Evolutionary conservation across 2,888 invertebrate genomes (phyloP).

Genomic region (Chironomus riparius): DNA sequence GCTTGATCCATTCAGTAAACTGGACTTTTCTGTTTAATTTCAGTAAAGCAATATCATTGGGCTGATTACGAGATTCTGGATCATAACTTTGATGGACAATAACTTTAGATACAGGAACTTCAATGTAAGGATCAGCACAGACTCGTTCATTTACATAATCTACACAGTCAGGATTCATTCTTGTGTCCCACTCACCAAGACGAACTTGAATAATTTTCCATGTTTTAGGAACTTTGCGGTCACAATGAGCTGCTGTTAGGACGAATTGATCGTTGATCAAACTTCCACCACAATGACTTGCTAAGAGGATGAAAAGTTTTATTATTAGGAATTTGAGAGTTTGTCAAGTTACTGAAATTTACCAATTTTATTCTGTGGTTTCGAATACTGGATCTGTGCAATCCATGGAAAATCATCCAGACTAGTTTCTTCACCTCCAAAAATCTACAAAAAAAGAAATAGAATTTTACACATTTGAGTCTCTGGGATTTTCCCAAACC

Average conservation of each 20-base stretch:
- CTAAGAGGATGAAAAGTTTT: too few species aligned
- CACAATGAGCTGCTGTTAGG: slow-evolving; percentile 16
- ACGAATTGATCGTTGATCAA: too few species aligned
- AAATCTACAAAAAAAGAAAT: not conserved
- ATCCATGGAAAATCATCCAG: not conserved
- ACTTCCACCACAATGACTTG: not conserved
- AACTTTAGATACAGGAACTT: slow-evolving; percentile 52
- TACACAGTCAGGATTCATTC: slow-evolving; percentile 52
- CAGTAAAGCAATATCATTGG: slow-evolving; percentile 63
- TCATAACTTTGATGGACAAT: slow-evolving; percentile 58
- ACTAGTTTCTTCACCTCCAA: not conserved
- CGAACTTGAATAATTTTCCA: slow-evolving; percentile 49
- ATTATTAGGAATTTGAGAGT: too few species aligned
- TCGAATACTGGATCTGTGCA: not conserved
- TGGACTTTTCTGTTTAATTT: slow-evolving; percentile 48
- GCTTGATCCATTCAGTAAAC: slow-evolving; percentile 50
- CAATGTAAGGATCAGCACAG: slow-evolving; percentile 52
- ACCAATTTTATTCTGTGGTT: not conserved
- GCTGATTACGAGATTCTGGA: slow-evolving; percentile 49
- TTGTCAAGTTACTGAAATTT: too few species aligned
- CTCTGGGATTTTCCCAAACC: too few species aligned
- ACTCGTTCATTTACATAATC: slow-evolving; percentile 34
- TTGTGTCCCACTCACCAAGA: slow-evolving; percentile 47
- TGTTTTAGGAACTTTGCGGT: slow-evolving; percentile 43
- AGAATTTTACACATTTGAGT: too few species aligned